These are phyloP conservation scores for Ectemnius lituratus DNA, from an alignment of 2,888 invertebrate genomes.

Conservation along the genomic window DNA sequence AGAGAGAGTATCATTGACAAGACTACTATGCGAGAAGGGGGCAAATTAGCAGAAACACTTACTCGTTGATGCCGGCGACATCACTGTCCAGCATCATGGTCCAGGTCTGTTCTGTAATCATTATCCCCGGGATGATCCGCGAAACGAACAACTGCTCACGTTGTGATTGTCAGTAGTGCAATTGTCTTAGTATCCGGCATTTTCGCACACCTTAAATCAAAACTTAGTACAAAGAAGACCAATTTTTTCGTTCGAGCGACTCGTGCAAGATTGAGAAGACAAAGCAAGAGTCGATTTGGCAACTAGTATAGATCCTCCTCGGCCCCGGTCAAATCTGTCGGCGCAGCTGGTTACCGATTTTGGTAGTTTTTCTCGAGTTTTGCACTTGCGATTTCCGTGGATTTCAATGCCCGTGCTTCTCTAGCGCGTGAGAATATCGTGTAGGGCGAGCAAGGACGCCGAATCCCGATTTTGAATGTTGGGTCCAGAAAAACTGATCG, in stretches of 20 bases:
- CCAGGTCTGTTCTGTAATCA: conserved; percentile 78
- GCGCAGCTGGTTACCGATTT: no score
- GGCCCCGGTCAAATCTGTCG: neutral
- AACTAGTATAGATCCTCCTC: neutral
- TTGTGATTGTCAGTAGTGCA: conserved; percentile 62
- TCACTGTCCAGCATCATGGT: conserved; percentile 78
- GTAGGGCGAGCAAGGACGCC: conserved; percentile 10
- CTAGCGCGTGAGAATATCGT: neutral
- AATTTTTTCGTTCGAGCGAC: conserved; percentile 20
- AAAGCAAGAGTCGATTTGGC: neutral
- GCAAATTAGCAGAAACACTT: conserved; percentile 53
- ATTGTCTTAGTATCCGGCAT: conserved; percentile 64
- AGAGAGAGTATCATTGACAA: conserved; percentile 6
- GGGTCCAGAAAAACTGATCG: neutral
- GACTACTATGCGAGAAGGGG: conserved; percentile 6
- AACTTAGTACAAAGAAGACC: conserved; percentile 57
- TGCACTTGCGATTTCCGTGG: neutral
- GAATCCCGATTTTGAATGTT: neutral
- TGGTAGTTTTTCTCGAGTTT: neutral
- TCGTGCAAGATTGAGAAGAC: neutral
- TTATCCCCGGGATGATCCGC: conserved; percentile 73
- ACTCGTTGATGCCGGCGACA: conserved; percentile 75
- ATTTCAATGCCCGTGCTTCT: neutral
- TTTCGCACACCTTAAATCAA: conserved; percentile 62
- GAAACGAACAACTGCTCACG: conserved; percentile 64